Evolutionary conservation across 2,797 vertebrate species (phyloP), one percentile per base, ranked within the genome.

Genomic region (Botia kubotai): DNA sequence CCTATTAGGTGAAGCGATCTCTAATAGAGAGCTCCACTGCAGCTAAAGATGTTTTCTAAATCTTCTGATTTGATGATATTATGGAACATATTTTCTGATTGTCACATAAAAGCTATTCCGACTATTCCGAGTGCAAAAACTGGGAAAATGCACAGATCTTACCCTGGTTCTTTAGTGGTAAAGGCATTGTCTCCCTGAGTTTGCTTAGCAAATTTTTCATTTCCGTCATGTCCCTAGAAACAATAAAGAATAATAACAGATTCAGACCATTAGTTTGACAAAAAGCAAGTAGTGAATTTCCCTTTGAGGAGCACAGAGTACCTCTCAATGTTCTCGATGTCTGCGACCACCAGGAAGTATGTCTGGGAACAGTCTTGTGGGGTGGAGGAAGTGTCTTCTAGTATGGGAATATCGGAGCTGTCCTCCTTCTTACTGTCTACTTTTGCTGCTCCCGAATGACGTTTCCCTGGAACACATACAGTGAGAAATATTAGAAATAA

Each of bases 151-250:
- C 14, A 5, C 8, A 65, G 26, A 67, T 53, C 46, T 67, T 67
- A 98, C 97, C 97, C 97, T 99, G 97, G 92, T 98, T 99, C 95
- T 99, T 99, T 93, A 99, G 82, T 90, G 97, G 97, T 95, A 99
- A 97, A 97, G 97, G 97, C 97, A 99, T 98, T 87, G 97, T 97
- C 93, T 98, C 97, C 97, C 97, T 99, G 97, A 99, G 97, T 98
- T 98, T 98, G 93, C 96, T 99, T 94, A 99, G 95, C 94, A 99
- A 97, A 88, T 98, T 98, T 95, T 99, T 99, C 97, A 99, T 99
- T 93, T 98, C 97, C 91, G 95, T 94, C 96, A 99, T 98, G 87
- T 99, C 97, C 92, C 97, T 99, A 91, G 83, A 90, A 89, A 88
- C 86, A 57, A 36, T 0, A 16, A 57, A 23, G 17, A 75, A 50